A percentile compares a stretch with the other conserved stretches of the same genome.
Conservation (phyloP, 2,113 vertebrate genomes). For the Psephotus haematonotus region DNA sequence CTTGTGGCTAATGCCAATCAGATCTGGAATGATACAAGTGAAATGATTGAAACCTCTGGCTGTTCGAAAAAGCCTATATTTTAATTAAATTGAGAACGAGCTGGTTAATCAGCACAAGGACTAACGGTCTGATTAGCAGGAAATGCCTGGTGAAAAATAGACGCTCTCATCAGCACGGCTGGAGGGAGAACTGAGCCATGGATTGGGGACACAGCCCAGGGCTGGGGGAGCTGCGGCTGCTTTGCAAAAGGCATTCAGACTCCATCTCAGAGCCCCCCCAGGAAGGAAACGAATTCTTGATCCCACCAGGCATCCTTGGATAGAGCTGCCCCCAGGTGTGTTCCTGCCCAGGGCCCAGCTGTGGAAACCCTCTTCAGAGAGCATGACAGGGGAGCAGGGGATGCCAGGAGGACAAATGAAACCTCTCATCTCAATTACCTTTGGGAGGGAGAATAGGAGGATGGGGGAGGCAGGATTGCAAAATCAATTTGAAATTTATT, state of each 20-base stretch:
- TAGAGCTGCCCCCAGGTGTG: background rate
- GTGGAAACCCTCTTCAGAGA: background rate
- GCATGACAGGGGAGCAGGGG: background rate
- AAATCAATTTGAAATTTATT: slow-evolving; percentile 54
- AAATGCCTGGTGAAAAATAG: slow-evolving; percentile 16
- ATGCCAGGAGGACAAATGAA: background rate
- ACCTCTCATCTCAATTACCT: background rate
- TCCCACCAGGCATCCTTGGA: background rate
- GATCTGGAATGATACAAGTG: background rate
- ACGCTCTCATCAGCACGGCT: background rate
- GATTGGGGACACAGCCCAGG: background rate
- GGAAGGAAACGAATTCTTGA: background rate
- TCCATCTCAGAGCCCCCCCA: rapidly evolving
- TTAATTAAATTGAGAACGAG: slow-evolving; percentile 63
- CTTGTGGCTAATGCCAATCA: slow-evolving; percentile 13
- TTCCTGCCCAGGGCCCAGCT: background rate
- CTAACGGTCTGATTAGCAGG: slow-evolving; percentile 60
- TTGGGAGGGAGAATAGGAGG: background rate
- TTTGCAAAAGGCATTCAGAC: background rate
- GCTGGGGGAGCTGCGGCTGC: background rate
- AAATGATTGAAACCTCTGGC: slow-evolving; percentile 45
- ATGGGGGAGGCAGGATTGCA: background rate
- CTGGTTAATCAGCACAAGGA: slow-evolving; percentile 62
- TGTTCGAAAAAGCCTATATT: background rate
- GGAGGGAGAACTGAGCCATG: background rate